phyloP scores from a whole-genome alignment of 2,888 invertebrate genomes.

The Drosophila siamana region DNA sequence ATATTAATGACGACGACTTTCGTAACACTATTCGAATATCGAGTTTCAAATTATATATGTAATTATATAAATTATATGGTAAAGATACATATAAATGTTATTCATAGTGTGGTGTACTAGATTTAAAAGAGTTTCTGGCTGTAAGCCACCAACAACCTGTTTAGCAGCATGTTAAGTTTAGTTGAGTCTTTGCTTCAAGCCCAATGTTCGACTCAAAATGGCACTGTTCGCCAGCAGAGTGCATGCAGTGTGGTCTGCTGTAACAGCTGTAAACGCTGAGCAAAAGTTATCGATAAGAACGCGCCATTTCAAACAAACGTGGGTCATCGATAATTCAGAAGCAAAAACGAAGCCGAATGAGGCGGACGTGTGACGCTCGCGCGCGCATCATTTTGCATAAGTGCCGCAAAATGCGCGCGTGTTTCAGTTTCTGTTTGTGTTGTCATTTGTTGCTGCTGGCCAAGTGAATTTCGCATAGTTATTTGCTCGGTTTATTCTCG shows the following conservation, averaged over 20 bases:
- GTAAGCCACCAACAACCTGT: constrained; percentile 1
- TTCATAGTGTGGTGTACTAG: not conserved
- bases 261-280: constrained; percentile 21
- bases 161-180: constrained; percentile 18
- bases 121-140: not conserved
- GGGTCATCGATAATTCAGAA: constrained; percentile 46
- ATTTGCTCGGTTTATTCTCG: constrained; percentile 22
- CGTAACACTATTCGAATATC: not conserved
- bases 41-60: not conserved
- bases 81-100: not conserved
- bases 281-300: constrained; percentile 39
- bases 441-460: constrained; percentile 39
- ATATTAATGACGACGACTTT: not conserved
- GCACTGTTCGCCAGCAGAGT: constrained; percentile 30
- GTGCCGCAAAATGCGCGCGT: constrained; percentile 62
- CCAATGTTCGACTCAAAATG: constrained; percentile 33
- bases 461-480: constrained; percentile 44
- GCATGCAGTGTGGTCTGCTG: not conserved
- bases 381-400: constrained; percentile 55
- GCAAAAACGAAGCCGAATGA: constrained; percentile 57
- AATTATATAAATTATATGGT: not conserved
- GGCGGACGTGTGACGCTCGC: constrained; percentile 59
- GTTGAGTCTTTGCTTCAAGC: not conserved
- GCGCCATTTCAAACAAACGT: constrained; percentile 33
- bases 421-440: constrained; percentile 58